Evolutionary conservation across 53 echinoderm and acorn worm species (phyloP).

Genomic region (Actinopyga echinites): DNA sequence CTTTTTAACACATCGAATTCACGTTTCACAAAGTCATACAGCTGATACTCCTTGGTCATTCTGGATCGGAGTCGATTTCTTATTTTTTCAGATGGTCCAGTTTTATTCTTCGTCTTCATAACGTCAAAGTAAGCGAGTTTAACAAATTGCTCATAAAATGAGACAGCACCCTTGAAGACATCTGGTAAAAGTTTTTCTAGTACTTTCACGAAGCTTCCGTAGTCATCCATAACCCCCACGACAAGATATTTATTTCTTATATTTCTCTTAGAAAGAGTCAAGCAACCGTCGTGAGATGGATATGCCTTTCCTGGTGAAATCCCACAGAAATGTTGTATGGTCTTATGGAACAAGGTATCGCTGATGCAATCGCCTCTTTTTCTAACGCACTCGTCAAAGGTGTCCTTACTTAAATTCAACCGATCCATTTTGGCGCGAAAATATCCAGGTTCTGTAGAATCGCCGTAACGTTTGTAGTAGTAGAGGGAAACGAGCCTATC

Average conservation of each 20-base stretch:
- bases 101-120: slow-evolving; percentile 34
- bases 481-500: slow-evolving; percentile 23
- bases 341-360: neutral
- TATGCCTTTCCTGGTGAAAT: neutral
- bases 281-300: neutral
- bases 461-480: slow-evolving; percentile 28
- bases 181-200: slow-evolving; percentile 29
- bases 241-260: slow-evolving; percentile 17
- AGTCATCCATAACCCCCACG: slow-evolving; percentile 35
- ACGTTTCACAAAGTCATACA: slow-evolving; percentile 12
- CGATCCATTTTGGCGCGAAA: slow-evolving; percentile 14
- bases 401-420: slow-evolving; percentile 15
- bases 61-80: neutral
- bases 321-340: slow-evolving; percentile 15
- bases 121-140: slow-evolving; percentile 9
- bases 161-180: neutral
- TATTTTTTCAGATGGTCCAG: slow-evolving; percentile 3
- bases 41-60: slow-evolving; percentile 23
- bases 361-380: slow-evolving; percentile 8
- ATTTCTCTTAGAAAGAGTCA: neutral
- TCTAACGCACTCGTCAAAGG: slow-evolving; percentile 16
- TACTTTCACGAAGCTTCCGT: slow-evolving; percentile 1
- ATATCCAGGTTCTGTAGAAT: slow-evolving; percentile 19
- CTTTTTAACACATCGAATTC: slow-evolving; percentile 8
- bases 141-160: slow-evolving; percentile 5